These are phyloP conservation scores for Mastigias papua DNA, from an alignment of 30 jellyfish, hydroid and myxozoan genomes.

Conservation along the genomic window DNA sequence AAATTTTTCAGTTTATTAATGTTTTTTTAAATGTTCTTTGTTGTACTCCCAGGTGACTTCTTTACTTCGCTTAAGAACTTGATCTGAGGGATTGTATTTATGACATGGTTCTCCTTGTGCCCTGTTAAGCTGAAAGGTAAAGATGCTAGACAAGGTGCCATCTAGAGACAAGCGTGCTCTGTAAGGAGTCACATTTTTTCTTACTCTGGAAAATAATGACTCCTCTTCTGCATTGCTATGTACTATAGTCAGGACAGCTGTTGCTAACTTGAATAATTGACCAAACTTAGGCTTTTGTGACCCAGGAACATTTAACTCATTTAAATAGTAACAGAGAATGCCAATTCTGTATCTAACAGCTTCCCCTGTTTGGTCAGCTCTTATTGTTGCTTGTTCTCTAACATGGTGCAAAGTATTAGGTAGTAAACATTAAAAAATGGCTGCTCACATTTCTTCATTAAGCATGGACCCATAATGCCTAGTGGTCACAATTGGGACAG, in stretches of 20 bases:
- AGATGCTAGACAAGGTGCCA: slow-evolving; percentile 61
- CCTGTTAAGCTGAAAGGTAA: slow-evolving; percentile 65
- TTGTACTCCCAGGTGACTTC: slow-evolving; percentile 63
- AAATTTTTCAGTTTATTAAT: slow-evolving; percentile 37
- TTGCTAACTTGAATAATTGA: slow-evolving; percentile 40
- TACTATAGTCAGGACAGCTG: slow-evolving; percentile 32
- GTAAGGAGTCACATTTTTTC: slow-evolving; percentile 36
- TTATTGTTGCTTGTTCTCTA: slow-evolving; percentile 38
- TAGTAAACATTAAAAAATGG: too few relatives aligned
- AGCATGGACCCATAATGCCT: too few relatives aligned
- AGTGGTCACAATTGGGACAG: too few relatives aligned
- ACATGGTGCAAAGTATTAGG: too few relatives aligned
- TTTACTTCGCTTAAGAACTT: slow-evolving; percentile 64
- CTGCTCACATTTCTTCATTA: too few relatives aligned
- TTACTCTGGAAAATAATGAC: slow-evolving; percentile 54
- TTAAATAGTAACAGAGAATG: slow-evolving; percentile 46
- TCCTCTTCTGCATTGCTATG: slow-evolving; percentile 52
- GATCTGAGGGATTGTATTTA: slow-evolving; percentile 62
- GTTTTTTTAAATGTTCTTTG: slow-evolving; percentile 56
- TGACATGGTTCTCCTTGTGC: slow-evolving; percentile 67
- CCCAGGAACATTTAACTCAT: slow-evolving; percentile 41
- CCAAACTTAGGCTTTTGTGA: slow-evolving; percentile 48
- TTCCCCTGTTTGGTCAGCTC: slow-evolving; percentile 44
- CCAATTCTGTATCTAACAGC: slow-evolving; percentile 44
- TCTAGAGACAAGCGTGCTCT: slow-evolving; percentile 32